A percentile compares a stretch with the other conserved stretches of the same genome.
These are phyloP conservation scores for Tricholaema leucomelas DNA, from an alignment of 2,113 vertebrate genomes.

Conservation along the genomic window DNA sequence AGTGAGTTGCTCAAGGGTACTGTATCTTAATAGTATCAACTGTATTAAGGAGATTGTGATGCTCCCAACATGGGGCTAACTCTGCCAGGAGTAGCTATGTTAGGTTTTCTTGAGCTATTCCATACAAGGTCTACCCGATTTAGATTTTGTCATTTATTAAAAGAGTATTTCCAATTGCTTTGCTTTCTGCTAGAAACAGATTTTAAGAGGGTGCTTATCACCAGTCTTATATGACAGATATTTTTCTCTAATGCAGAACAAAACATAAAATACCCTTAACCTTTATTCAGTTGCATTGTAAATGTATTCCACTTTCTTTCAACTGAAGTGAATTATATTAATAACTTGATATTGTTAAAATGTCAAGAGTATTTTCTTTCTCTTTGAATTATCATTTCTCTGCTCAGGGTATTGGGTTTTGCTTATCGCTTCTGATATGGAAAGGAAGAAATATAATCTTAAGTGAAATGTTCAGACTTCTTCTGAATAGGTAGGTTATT, in stretches of 20 bases:
- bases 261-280: slow-evolving; percentile 71
- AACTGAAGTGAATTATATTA: slow-evolving; percentile 71
- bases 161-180: slow-evolving; percentile 49
- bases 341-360: slow-evolving; percentile 76
- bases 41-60: neutral
- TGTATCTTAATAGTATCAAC: neutral
- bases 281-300: slow-evolving; percentile 66
- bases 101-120: slow-evolving; percentile 1
- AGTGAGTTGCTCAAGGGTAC: neutral
- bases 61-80: neutral
- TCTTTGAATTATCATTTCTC: slow-evolving; percentile 72
- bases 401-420: slow-evolving; percentile 61
- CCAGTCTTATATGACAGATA: slow-evolving; percentile 61
- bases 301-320: slow-evolving; percentile 66
- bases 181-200: slow-evolving; percentile 45
- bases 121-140: neutral
- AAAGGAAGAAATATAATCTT: slow-evolving; percentile 67
- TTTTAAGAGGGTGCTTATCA: slow-evolving; percentile 42
- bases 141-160: slow-evolving; percentile 49
- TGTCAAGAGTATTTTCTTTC: slow-evolving; percentile 75
- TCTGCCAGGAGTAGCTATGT: neutral
- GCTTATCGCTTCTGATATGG: slow-evolving; percentile 62
- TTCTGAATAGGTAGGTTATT: slow-evolving; percentile 47
- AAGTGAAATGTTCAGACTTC: slow-evolving; percentile 59
- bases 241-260: slow-evolving; percentile 69